Conservation (phyloP, 2,797 vertebrate genomes). For the Anguilla pacifica region DNA sequence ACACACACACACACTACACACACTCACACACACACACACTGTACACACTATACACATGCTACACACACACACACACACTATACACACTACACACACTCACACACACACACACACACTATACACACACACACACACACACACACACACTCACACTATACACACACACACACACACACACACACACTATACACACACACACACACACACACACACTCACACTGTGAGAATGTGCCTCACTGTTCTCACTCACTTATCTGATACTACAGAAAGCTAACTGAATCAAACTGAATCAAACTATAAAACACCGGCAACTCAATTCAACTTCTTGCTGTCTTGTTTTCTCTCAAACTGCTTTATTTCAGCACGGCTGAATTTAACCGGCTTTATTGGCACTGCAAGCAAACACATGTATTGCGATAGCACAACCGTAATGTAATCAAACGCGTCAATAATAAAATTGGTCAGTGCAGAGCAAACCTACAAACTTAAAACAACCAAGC, state of each 20-base stretch:
- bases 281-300: not conserved
- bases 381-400: not conserved
- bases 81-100: too few relatives aligned
- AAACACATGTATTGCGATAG: not conserved
- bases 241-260: not conserved
- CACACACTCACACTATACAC: too few relatives aligned
- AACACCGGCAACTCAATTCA: not conserved
- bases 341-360: not conserved
- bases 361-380: not conserved
- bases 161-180: too few relatives aligned
- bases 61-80: too few relatives aligned
- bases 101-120: too few relatives aligned
- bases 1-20: too few relatives aligned
- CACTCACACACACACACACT: too few relatives aligned
- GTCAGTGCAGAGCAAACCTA: not conserved
- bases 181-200: constrained; percentile 8
- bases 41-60: too few relatives aligned
- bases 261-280: not conserved
- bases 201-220: not conserved
- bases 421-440: not conserved
- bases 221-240: not conserved
- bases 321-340: not conserved
- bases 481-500: not conserved
- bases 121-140: too few relatives aligned
- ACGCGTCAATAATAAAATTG: not conserved